Evolutionary conservation across 2,888 invertebrate genomes (phyloP).

Genomic region (Caenorhabditis imperialis): DNA sequence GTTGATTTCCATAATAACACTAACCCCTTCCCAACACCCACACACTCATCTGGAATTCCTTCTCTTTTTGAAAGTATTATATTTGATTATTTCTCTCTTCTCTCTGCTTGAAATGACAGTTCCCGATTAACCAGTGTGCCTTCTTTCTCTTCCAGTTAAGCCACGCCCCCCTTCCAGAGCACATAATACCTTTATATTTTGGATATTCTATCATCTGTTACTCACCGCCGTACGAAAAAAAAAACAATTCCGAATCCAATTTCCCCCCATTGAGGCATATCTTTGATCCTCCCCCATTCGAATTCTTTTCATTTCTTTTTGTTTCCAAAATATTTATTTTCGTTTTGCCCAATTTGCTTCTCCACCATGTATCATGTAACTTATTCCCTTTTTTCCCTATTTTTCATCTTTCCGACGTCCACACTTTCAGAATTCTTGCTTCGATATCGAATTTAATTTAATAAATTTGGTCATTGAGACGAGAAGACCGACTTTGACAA

Average conservation of each 20-base stretch:
- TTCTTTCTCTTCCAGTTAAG: conserved; percentile 21
- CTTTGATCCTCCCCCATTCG: conserved; percentile 28
- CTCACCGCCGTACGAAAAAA: too few relatives aligned
- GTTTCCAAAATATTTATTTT: conserved; percentile 16
- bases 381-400: conserved; percentile 15
- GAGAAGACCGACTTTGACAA: background rate
- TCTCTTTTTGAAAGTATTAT: conserved; percentile 2
- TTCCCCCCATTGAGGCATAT: conserved; percentile 37
- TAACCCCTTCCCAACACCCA: background rate
- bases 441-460: conserved; percentile 34
- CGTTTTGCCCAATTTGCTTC: background rate
- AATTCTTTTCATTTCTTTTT: conserved; percentile 8
- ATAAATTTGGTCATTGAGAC: conserved; percentile 48
- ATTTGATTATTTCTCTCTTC: conserved; percentile 22
- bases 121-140: conserved; percentile 41
- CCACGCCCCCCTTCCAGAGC: background rate
- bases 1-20: conserved; percentile 36
- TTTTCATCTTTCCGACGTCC: background rate
- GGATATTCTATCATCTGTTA: too few relatives aligned
- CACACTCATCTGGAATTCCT: background rate
- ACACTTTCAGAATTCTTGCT: conserved; percentile 34
- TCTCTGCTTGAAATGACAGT: conserved; percentile 32
- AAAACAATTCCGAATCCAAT: conserved; percentile 16
- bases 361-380: background rate
- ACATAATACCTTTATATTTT: background rate